These are phyloP conservation scores for Thelaira solivaga DNA, from an alignment of 2,888 invertebrate species.

Conservation along the genomic window DNA sequence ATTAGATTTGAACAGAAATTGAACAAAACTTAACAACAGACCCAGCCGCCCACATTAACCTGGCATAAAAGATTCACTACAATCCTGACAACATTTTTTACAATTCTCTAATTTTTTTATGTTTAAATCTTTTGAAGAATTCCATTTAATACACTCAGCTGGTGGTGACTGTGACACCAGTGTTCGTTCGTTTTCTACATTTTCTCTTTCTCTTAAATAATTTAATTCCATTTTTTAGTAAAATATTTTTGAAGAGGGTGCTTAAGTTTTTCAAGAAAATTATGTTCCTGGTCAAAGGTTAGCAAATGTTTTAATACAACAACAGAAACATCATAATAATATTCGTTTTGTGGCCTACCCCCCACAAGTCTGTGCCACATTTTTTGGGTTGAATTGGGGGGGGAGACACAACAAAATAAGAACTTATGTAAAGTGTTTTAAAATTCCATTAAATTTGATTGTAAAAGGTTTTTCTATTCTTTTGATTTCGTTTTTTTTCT, in stretches of 20 bases:
- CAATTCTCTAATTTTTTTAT: slow-evolving; percentile 21
- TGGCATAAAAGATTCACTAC: slow-evolving; percentile 12
- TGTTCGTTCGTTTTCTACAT: slow-evolving; percentile 18
- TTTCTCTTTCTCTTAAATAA: slow-evolving; percentile 33
- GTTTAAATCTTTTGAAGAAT: slow-evolving; percentile 47
- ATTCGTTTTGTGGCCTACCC: slow-evolving; percentile 61
- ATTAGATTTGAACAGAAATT: slow-evolving; percentile 60
- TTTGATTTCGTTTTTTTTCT: slow-evolving; percentile 16
- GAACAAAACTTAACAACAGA: slow-evolving; percentile 56
- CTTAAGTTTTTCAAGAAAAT: slow-evolving; percentile 31
- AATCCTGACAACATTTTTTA: slow-evolving; percentile 29
- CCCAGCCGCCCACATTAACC: slow-evolving; percentile 50
- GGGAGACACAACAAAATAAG: background rate
- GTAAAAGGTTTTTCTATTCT: slow-evolving; percentile 48
- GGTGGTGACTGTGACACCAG: slow-evolving; percentile 51
- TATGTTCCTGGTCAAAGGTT: slow-evolving; percentile 59
- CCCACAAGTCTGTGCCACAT: slow-evolving; percentile 29
- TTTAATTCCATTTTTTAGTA: slow-evolving; percentile 43
- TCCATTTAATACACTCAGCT: slow-evolving; percentile 47
- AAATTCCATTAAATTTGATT: slow-evolving; percentile 76
- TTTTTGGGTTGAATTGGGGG: slow-evolving; percentile 33
- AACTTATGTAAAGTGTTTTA: slow-evolving; percentile 63
- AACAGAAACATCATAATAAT: slow-evolving; percentile 48
- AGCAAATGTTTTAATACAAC: slow-evolving; percentile 39
- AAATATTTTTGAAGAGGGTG: slow-evolving; percentile 55